Evolutionary conservation across 2,113 vertebrate species (phyloP).

Genomic region (Lathamus discolor): DNA sequence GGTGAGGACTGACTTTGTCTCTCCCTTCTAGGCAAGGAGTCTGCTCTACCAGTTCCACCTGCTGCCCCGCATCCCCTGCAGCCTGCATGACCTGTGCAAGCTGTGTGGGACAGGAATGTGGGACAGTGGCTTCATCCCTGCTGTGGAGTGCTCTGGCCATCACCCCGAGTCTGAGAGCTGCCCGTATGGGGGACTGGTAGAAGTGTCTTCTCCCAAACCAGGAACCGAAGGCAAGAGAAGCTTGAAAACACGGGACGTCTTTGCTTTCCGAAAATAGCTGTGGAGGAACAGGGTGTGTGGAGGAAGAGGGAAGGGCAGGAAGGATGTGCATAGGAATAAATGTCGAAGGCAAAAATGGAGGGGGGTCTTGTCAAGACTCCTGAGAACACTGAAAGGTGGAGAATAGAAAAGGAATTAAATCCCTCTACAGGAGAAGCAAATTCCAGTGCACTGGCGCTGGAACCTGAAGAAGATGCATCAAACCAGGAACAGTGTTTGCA

Average conservation of each 20-base stretch:
- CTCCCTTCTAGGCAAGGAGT: conserved; percentile 85
- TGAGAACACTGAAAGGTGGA: not conserved
- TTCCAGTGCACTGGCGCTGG: not conserved
- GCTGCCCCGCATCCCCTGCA: conserved; percentile 91
- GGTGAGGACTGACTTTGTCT: not conserved
- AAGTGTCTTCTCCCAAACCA: conserved; percentile 70
- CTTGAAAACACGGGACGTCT: conserved; percentile 84
- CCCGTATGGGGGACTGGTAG: conserved; percentile 87
- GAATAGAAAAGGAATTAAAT: not conserved
- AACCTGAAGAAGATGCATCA: not conserved
- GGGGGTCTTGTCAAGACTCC: not conserved
- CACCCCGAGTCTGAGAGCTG: conserved; percentile 88
- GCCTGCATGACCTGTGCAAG: conserved; percentile 92
- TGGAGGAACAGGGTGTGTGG: not conserved
- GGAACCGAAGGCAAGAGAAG: conserved; percentile 76
- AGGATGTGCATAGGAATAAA: not conserved
- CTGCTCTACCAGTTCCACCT: conserved; percentile 97
- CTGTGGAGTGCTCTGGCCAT: conserved; percentile 92
- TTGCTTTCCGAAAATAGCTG: conserved; percentile 86
- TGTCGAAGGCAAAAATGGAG: not conserved
- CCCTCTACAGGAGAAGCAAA: not conserved
- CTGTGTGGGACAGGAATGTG: conserved; percentile 95
- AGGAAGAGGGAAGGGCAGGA: not conserved
- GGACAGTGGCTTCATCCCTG: conserved; percentile 95
- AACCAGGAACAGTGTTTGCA: not conserved